These are phyloP conservation scores for Nomada hirtipes DNA, from an alignment of 2,888 invertebrate genomes.

Conservation along the genomic window DNA sequence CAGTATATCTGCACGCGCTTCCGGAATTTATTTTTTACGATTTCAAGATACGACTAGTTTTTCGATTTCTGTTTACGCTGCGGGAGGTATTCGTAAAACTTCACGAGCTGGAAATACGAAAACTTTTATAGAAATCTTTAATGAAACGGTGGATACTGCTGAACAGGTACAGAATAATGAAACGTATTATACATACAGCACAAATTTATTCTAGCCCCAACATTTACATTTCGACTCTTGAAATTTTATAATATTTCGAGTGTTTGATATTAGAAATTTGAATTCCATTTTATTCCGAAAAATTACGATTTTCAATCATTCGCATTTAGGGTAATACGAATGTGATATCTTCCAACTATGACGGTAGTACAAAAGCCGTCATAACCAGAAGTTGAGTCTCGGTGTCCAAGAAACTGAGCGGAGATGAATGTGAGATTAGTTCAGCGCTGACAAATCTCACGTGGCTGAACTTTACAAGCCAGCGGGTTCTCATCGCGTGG, in stretches of 20 bases:
- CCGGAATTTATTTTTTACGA: background rate
- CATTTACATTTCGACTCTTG: too few species aligned
- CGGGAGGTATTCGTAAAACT: background rate
- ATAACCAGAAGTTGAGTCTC: background rate
- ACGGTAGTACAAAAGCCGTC: slow-evolving; percentile 5
- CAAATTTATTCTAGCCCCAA: too few species aligned
- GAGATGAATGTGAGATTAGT: slow-evolving; percentile 30
- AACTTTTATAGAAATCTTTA: background rate
- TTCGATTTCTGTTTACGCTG: slow-evolving; percentile 6
- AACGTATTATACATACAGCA: too few species aligned
- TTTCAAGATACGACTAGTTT: background rate
- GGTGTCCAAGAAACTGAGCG: slow-evolving; percentile 14
- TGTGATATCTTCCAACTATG: background rate
- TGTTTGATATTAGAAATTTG: too few species aligned
- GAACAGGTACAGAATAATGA: too few species aligned
- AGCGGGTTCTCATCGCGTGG: background rate
- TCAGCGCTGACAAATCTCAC: slow-evolving; percentile 24
- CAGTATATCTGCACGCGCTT: background rate
- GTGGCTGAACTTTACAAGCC: slow-evolving; percentile 8
- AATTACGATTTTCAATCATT: too few species aligned
- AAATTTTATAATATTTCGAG: too few species aligned
- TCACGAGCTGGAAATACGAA: background rate
- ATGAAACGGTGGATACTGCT: background rate
- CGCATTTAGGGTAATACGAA: background rate
- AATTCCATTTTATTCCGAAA: too few species aligned